Evolutionary conservation across 2,797 vertebrate genomes (phyloP).

Genomic region (Knipowitschia caucasica): DNA sequence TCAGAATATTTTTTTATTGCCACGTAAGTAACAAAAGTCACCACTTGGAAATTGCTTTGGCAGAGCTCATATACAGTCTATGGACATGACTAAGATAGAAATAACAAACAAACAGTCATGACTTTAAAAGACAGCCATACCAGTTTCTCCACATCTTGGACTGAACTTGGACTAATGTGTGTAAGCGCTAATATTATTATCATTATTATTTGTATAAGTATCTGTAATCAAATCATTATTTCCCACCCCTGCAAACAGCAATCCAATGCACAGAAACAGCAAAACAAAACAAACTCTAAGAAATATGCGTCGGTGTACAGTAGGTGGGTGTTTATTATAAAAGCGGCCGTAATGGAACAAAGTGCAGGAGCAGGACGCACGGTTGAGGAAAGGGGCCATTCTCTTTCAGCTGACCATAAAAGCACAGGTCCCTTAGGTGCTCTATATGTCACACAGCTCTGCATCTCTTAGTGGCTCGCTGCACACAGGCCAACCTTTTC

Average conservation of each 20-base stretch:
- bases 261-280: conserved; percentile 34
- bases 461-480: conserved; percentile 41
- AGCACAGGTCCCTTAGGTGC: conserved; percentile 51
- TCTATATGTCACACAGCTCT: conserved; percentile 65
- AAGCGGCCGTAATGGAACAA: conserved; percentile 57
- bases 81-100: too few relatives aligned
- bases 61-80: too few relatives aligned
- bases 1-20: too few relatives aligned
- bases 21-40: too few relatives aligned
- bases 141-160: too few relatives aligned
- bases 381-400: conserved; percentile 6
- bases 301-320: conserved; percentile 27
- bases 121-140: too few relatives aligned
- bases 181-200: too few relatives aligned
- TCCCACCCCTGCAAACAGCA: conserved; percentile 16
- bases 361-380: conserved; percentile 19
- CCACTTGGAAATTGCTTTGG: too few relatives aligned
- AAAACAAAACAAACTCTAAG: conserved; percentile 28
- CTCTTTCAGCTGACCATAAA: conserved; percentile 59
- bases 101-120: too few relatives aligned
- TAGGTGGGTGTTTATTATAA: conserved; percentile 56
- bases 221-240: too few relatives aligned
- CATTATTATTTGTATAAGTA: too few relatives aligned
- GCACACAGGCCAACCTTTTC: conserved; percentile 71
- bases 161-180: too few relatives aligned